Evolutionary conservation across 92 coral and sea anemone species (phyloP).

Genomic region (Porites divaricata): DNA sequence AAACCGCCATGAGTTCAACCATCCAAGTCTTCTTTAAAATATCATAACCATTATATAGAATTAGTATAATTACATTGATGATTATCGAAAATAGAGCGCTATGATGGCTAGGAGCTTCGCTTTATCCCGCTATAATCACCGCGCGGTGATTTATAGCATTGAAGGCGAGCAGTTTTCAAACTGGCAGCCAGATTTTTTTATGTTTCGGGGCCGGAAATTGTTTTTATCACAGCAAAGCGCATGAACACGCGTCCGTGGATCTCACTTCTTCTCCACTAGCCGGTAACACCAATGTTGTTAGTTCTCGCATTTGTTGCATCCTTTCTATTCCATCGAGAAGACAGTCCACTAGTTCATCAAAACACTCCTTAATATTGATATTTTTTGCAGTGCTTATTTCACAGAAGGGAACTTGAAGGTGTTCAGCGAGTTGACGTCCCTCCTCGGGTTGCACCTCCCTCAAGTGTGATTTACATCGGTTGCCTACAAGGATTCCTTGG

Average conservation of each 20-base stretch:
- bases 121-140: too few relatives aligned
- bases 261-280: constrained; percentile 37
- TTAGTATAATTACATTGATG: too few relatives aligned
- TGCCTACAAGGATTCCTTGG: constrained; percentile 76
- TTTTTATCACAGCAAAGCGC: constrained; percentile 12
- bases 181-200: too few relatives aligned
- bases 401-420: constrained; percentile 62
- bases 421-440: constrained; percentile 68
- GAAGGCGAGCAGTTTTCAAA: too few relatives aligned
- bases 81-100: too few relatives aligned
- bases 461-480: constrained; percentile 75
- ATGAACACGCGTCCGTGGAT: constrained; percentile 31
- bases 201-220: too few relatives aligned
- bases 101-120: too few relatives aligned
- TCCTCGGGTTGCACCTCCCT: constrained; percentile 75
- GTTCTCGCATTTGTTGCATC: constrained; percentile 19
- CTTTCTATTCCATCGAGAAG: constrained; percentile 53
- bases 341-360: constrained; percentile 79
- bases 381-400: constrained; percentile 76
- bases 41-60: too few relatives aligned
- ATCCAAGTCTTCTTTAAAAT: too few relatives aligned
- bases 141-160: too few relatives aligned
- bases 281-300: constrained; percentile 32
- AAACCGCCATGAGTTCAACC: too few relatives aligned
- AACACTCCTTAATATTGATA: constrained; percentile 77